phyloP scores from a whole-genome alignment of 2,888 invertebrate genomes.

The Phania funesta region DNA sequence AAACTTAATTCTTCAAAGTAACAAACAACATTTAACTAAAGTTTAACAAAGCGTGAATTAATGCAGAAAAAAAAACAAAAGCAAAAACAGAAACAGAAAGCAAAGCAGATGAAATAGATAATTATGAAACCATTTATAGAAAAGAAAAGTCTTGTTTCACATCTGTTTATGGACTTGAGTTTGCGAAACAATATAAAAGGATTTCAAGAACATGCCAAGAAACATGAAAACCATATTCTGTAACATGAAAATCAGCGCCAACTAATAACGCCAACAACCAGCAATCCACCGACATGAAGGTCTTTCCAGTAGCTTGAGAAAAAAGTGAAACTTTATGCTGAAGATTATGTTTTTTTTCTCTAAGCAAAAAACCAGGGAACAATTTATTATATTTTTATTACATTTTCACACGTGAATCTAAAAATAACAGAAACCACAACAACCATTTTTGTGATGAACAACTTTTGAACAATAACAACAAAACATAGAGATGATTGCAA shows the following conservation, averaged over 20 bases:
- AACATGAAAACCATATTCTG: conserved; percentile 23
- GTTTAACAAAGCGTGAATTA: conserved; percentile 49
- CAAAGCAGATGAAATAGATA: conserved; percentile 23
- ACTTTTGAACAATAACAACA: conserved; percentile 7
- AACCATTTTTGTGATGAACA: conserved; percentile 4
- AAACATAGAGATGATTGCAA: not conserved
- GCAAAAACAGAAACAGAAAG: conserved; percentile 5
- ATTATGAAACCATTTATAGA: not conserved
- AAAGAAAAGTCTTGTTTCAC: conserved; percentile 32
- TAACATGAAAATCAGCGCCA: not conserved
- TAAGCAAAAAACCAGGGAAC: conserved; percentile 28
- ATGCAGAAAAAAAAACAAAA: not conserved
- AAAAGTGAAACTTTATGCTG: conserved; percentile 56
- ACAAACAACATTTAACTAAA: not conserved
- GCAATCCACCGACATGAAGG: conserved; percentile 26
- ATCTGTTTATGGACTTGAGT: conserved; percentile 22
- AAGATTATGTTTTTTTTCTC: conserved; percentile 3
- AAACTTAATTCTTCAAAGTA: not conserved
- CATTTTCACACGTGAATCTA: conserved; percentile 49
- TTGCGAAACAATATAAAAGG: conserved; percentile 18
- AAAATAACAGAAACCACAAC: conserved; percentile 20
- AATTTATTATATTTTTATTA: conserved; percentile 39
- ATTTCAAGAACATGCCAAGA: conserved; percentile 51
- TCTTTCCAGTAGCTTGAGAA: conserved; percentile 16
- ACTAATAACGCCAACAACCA: not conserved